Evolutionary conservation across 2,888 invertebrate genomes (phyloP), one percentile per base, ranked within the genome.

Genomic region (Noctua fimbriata): DNA sequence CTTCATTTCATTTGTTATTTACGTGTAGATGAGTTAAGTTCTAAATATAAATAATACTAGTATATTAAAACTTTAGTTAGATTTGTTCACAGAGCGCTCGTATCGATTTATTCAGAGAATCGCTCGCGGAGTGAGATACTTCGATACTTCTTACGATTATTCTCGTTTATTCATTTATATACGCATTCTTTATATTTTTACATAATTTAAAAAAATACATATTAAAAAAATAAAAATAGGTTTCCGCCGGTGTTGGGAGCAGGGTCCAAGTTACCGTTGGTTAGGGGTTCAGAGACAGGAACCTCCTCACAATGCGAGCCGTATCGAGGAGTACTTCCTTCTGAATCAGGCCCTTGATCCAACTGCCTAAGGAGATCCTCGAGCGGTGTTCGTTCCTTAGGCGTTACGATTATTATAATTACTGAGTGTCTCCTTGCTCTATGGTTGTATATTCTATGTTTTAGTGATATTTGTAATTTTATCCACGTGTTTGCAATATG

Each of bases 11-110:
- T 32, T 69, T 69, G 28, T 55, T 71, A 83, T 72, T 78, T 71
- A 60, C 47, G 52, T 65, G 65, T 60, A 52, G 18, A 82, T 74
- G 82, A 74, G 49, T 14, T 52, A 24, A 80, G 69, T 81, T 83
- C 24, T 55, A 16, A 63, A 36, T 69, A 47, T 1, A 82, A 44
- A 63, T 28, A 52, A 73, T 66, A n/a, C 16, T 16, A 16, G 10
- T 65, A 21, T 28, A 55, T 73, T 58, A 66, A 66, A 82, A 74
- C 66, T 82, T 82, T 58, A 16, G 47, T 49, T 24, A 24, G 41
- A 66, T 66, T n/a, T 7, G 36, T 10, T 18, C 10, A 65, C 4
- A 32, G 4, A 36, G 18, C 0, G 14, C n/a, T n/a, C 5, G 28
- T 14, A 6, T 6, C 0, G 58, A 60, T 14, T 60, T 60, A 7